A percentile compares a stretch with the other conserved stretches of the same genome.
phyloP scores from a whole-genome alignment of 2,888 invertebrate species.

The Corbicula japonica region DNA sequence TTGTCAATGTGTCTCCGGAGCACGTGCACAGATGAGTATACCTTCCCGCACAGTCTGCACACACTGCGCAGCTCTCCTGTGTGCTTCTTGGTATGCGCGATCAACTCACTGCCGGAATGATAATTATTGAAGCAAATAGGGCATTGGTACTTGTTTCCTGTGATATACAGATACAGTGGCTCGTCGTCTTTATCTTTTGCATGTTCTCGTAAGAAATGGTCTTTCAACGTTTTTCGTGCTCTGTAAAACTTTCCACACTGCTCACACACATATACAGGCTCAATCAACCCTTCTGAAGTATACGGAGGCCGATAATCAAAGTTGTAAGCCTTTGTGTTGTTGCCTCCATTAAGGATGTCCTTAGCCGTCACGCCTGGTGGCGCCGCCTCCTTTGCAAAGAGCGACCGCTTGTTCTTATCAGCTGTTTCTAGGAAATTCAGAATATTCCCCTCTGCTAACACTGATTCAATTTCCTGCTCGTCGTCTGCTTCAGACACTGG shows the following conservation, averaged over 20 bases:
- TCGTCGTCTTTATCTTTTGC: conserved; percentile 34
- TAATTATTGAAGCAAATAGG: conserved; percentile 51
- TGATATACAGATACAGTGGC: conserved; percentile 53
- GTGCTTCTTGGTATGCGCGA: conserved; percentile 49
- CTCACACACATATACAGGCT: conserved; percentile 59
- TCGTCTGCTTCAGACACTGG: conserved; percentile 31
- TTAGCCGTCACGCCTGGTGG: background rate
- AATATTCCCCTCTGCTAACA: background rate
- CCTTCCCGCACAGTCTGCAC: conserved; percentile 56
- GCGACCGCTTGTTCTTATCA: conserved; percentile 11
- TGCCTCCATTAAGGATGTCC: background rate
- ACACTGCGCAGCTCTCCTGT: conserved; percentile 39
- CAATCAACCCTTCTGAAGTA: conserved; percentile 21
- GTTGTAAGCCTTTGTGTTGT: background rate
- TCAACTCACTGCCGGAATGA: conserved; percentile 47
- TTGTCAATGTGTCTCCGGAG: conserved; percentile 55
- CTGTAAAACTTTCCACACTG: conserved; percentile 61
- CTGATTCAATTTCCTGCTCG: background rate
- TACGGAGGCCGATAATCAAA: conserved; percentile 3
- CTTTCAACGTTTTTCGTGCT: conserved; percentile 49
- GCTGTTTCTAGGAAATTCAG: conserved; percentile 9
- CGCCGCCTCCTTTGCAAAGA: background rate
- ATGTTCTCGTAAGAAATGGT: conserved; percentile 53
- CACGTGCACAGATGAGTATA: conserved; percentile 52
- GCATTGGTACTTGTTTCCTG: conserved; percentile 52